These are phyloP conservation scores for Phalanger gymnotis DNA, from an alignment of 2,797 vertebrate species.

Conservation along the genomic window DNA sequence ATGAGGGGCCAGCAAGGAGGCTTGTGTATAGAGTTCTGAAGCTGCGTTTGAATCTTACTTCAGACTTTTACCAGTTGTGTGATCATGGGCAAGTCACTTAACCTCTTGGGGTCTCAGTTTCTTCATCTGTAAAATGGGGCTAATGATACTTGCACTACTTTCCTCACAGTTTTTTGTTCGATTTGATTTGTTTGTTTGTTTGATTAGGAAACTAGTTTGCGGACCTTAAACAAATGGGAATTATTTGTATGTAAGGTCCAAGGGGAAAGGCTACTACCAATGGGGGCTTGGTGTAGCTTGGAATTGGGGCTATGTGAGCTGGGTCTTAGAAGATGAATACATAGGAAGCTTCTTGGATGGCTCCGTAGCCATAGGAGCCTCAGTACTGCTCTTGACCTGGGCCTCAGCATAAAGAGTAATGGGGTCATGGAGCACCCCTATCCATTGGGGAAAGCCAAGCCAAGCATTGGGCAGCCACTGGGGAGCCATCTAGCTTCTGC, in stretches of 20 bases:
- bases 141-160: background rate
- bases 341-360: background rate
- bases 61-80: background rate
- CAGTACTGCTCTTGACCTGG: background rate
- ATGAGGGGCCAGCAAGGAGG: background rate
- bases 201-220: background rate
- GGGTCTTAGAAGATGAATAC: background rate
- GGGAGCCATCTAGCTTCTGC: background rate
- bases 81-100: background rate
- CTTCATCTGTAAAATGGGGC: background rate
- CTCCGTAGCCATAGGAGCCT: background rate
- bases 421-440: background rate
- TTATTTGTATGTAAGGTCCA: background rate
- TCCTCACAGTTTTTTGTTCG: background rate
- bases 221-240: background rate
- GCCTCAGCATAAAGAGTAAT: background rate
- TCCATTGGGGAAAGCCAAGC: background rate
- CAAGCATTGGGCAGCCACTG: background rate
- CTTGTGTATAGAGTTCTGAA: background rate
- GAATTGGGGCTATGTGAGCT: background rate
- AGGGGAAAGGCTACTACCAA: background rate
- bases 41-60: background rate
- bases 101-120: background rate
- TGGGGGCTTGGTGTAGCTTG: background rate
- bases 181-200: background rate